phyloP scores from a whole-genome alignment of 2,888 invertebrate genomes.

The Pseudeuparius sepicola region DNA sequence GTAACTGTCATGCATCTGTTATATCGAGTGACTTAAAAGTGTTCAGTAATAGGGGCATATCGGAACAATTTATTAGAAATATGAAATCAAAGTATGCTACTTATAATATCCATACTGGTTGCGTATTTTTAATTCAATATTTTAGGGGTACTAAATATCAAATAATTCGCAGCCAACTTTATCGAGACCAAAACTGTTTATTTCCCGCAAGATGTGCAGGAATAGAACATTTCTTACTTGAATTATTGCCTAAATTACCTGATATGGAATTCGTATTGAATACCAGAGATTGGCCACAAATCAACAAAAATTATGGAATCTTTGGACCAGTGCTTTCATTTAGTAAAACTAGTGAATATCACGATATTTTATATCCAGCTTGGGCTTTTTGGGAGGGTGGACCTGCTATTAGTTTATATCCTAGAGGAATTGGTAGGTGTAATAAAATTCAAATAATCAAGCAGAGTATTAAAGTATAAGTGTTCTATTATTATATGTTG shows the following conservation, averaged over 20 bases:
- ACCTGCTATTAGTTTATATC: slow-evolving; percentile 89
- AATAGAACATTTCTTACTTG: slow-evolving; percentile 76
- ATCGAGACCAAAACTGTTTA: slow-evolving; percentile 75
- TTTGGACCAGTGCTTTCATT: slow-evolving; percentile 87
- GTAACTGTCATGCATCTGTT: slow-evolving; percentile 53
- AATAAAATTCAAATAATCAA: slow-evolving; percentile 1
- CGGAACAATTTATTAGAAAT: slow-evolving; percentile 50
- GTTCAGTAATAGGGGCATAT: slow-evolving; percentile 60
- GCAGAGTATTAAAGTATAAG: too few relatives aligned
- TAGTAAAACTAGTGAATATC: slow-evolving; percentile 78
- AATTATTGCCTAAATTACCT: slow-evolving; percentile 57
- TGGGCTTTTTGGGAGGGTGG: slow-evolving; percentile 99
- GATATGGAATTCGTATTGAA: slow-evolving; percentile 83
- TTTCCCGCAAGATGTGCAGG: slow-evolving; percentile 89
- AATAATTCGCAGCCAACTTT: slow-evolving; percentile 70
- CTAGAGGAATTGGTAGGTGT: slow-evolving; percentile 60
- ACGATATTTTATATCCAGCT: slow-evolving; percentile 90
- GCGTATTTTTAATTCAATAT: slow-evolving; percentile 11
- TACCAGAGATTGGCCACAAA: slow-evolving; percentile 88
- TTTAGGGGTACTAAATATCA: slow-evolving; percentile 69
- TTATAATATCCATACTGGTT: not conserved
- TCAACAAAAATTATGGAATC: slow-evolving; percentile 51
- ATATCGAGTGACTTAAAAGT: slow-evolving; percentile 59
- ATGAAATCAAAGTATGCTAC: slow-evolving; percentile 40
- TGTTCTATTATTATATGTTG: not conserved